These are phyloP conservation scores for Cryptoprocta ferox DNA, from an alignment of 2,797 vertebrate genomes.

Conservation along the genomic window DNA sequence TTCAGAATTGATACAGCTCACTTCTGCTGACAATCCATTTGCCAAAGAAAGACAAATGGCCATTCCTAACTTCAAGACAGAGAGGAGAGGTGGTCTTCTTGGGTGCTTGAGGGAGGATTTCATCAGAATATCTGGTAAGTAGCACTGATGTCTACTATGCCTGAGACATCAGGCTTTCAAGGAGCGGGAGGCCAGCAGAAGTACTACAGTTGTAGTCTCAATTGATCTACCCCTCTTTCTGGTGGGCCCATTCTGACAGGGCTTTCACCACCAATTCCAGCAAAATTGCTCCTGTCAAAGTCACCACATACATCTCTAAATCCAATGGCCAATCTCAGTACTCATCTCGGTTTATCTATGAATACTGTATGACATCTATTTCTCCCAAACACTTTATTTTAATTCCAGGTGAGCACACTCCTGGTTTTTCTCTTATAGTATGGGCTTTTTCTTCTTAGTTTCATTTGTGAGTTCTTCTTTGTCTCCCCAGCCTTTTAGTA, in stretches of 20 bases:
- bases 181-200: neutral
- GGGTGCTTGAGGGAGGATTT: neutral
- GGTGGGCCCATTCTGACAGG: neutral
- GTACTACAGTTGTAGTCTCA: rapidly evolving
- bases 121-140: neutral
- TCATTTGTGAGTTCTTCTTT: neutral
- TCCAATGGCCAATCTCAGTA: neutral
- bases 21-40: neutral
- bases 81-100: neutral
- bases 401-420: neutral
- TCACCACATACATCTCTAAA: neutral
- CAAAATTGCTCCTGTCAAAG: neutral
- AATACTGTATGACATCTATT: neutral
- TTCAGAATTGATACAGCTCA: neutral
- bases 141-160: neutral
- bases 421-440: neutral
- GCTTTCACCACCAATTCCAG: neutral
- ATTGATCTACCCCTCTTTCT: neutral
- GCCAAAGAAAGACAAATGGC: neutral
- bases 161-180: neutral
- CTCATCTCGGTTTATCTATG: neutral
- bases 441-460: neutral
- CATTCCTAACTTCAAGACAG: neutral
- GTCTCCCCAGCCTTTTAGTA: neutral
- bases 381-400: neutral